These are phyloP conservation scores for Harpagoxenus sublaevis DNA, from an alignment of 2,888 invertebrate genomes.

Conservation along the genomic window DNA sequence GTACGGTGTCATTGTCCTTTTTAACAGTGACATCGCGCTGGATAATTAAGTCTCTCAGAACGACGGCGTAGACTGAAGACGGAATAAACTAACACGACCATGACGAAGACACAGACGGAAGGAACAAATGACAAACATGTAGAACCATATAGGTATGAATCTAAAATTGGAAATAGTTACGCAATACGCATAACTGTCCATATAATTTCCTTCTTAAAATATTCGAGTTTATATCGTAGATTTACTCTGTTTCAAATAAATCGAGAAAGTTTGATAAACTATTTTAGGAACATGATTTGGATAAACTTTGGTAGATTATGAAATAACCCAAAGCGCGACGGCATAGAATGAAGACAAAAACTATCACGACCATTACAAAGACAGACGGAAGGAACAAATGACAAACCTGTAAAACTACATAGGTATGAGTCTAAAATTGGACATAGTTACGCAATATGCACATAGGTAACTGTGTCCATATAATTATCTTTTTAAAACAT, in stretches of 20 bases:
- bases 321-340: neutral
- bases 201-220: neutral
- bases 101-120: slow-evolving; percentile 3
- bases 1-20: slow-evolving; percentile 73
- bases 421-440: neutral
- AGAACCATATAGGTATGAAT: neutral
- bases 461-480: neutral
- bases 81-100: neutral
- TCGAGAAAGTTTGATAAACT: neutral
- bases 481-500: neutral
- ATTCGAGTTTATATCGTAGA: neutral
- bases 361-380: slow-evolving; percentile 7
- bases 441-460: neutral
- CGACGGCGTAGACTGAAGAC: slow-evolving; percentile 8
- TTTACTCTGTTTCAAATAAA: neutral
- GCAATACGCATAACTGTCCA: neutral
- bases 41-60: slow-evolving; percentile 78
- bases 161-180: neutral
- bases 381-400: neutral
- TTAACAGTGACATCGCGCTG: slow-evolving; percentile 73
- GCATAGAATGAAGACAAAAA: slow-evolving; percentile 13
- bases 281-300: too few species aligned
- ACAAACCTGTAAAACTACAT: neutral
- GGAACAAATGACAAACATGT: slow-evolving; percentile 13
- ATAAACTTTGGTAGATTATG: too few species aligned